phyloP scores from a whole-genome alignment of 2,113 vertebrate species.

The Ctenodactylus gundi region DNA sequence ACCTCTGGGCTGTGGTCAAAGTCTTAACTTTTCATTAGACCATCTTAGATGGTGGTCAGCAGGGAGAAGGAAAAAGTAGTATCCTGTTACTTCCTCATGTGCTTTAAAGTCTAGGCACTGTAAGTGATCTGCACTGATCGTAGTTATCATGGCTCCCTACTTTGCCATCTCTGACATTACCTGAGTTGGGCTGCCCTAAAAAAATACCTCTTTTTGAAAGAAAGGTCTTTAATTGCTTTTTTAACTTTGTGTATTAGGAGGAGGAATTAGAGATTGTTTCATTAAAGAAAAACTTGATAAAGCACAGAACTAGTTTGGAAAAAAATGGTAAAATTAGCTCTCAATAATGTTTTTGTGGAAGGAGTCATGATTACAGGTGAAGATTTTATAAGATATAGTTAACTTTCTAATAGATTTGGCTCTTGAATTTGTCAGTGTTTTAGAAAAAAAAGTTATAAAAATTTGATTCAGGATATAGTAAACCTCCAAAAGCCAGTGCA shows the following conservation, averaged over 20 bases:
- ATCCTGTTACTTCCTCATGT: not conserved
- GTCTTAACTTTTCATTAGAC: not conserved
- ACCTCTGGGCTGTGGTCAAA: not conserved
- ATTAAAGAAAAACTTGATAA: not conserved
- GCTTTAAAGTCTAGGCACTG: not conserved
- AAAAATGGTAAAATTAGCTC: not conserved
- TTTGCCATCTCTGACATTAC: not conserved
- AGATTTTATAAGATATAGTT: not conserved
- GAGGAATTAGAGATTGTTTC: not conserved
- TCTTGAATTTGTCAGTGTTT: not conserved
- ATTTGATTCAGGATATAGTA: not conserved
- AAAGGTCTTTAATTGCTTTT: not conserved
- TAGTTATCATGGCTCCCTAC: not conserved
- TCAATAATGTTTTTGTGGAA: not conserved
- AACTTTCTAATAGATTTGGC: not conserved
- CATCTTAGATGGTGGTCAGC: not conserved
- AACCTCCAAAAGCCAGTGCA: not conserved
- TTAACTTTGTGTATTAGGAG: not conserved
- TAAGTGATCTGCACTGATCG: not conserved
- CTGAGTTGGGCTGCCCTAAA: not conserved
- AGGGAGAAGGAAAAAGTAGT: not conserved
- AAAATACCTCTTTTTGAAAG: not conserved
- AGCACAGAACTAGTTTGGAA: not conserved
- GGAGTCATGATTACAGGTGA: not conserved
- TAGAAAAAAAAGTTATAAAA: slow-evolving; percentile 16